Conservation (phyloP, 2,797 vertebrate species). For the Phaenicophaeus curvirostris region DNA sequence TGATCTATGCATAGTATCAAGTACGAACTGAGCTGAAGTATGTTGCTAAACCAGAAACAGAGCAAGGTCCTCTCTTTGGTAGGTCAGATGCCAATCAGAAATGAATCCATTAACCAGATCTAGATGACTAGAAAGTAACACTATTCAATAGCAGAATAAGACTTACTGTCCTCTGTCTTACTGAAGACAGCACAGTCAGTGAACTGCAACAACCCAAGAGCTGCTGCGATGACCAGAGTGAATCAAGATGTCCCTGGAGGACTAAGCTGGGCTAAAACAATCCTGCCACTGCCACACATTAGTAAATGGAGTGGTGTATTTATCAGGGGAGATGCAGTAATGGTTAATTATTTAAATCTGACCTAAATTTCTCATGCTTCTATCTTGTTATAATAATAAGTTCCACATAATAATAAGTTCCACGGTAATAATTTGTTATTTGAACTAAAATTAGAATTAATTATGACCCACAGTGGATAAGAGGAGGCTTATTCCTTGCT, state of each 20-base stretch:
- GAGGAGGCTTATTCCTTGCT: not conserved
- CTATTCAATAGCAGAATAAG: not conserved
- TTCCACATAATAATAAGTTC: not conserved
- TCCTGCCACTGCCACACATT: not conserved
- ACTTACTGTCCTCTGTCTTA: not conserved
- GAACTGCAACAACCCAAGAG: not conserved
- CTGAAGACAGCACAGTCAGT: not conserved
- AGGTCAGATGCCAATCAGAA: not conserved
- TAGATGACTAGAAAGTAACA: not conserved
- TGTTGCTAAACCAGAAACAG: not conserved
- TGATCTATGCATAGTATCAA: not conserved
- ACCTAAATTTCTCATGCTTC: not conserved
- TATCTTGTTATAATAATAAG: not conserved
- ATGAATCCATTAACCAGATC: not conserved
- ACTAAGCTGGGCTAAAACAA: not conserved
- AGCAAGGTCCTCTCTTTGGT: not conserved
- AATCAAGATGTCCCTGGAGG: not conserved
- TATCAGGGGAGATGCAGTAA: not conserved
- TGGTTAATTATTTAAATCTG: slow-evolving; percentile 41
- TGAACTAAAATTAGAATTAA: not conserved
- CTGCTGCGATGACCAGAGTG: not conserved
- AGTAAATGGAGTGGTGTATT: not conserved
- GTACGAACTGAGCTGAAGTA: not conserved
- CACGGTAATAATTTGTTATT: not conserved
- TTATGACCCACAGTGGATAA: not conserved